phyloP scores from a whole-genome alignment of 2,113 vertebrate species.

The Trichechus manatus region DNA sequence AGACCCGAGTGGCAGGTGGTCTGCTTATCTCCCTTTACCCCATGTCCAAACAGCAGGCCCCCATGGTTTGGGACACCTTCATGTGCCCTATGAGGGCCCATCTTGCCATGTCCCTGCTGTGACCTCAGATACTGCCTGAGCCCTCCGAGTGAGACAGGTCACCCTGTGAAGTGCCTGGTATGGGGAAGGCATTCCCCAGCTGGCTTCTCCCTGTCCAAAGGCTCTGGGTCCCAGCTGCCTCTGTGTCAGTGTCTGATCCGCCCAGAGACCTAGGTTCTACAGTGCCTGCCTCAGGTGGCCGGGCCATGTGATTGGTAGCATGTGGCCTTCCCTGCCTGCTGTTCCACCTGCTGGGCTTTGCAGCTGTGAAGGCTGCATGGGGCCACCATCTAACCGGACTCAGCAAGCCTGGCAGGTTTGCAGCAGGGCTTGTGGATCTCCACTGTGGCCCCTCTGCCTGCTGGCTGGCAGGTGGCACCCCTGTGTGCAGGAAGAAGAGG shows the following conservation, averaged over 20 bases:
- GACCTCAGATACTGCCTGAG: not conserved
- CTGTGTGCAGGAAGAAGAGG: not conserved
- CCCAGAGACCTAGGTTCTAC: not conserved
- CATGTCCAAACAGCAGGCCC: not conserved
- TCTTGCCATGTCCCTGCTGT: not conserved
- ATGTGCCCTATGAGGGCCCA: not conserved
- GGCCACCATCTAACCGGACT: not conserved
- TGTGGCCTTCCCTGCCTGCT: not conserved
- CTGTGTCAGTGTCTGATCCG: not conserved
- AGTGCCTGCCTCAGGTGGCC: not conserved
- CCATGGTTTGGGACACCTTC: not conserved
- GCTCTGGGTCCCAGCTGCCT: not conserved
- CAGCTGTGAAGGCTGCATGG: not conserved
- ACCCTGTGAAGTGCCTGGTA: not conserved
- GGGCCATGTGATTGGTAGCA: not conserved
- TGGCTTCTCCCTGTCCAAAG: not conserved
- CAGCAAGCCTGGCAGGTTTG: not conserved
- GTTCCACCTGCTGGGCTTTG: not conserved
- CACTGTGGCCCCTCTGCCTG: rapidly evolving
- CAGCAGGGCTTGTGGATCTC: too few relatives aligned
- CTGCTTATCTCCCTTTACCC: not conserved
- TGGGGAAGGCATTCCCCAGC: not conserved
- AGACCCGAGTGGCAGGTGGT: not conserved
- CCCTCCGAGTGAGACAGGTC: not conserved
- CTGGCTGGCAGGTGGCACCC: not conserved